These are phyloP conservation scores for Zaprionus obscuricornis DNA, from an alignment of 2,888 invertebrate species.

Conservation along the genomic window DNA sequence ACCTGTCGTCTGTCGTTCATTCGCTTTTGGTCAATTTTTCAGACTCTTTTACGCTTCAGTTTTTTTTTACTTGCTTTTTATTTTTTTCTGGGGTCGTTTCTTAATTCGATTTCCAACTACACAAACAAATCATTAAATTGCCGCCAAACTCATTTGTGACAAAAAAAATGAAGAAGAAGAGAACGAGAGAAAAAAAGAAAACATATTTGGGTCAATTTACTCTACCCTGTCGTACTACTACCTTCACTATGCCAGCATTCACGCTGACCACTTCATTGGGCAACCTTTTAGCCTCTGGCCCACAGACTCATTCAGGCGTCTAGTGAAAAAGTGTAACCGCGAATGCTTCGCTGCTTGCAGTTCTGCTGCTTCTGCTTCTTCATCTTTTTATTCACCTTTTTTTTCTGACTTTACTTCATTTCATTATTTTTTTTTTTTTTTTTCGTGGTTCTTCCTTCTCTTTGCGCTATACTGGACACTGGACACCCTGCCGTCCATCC, in stretches of 20 bases:
- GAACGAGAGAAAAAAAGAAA: background rate
- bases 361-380: background rate
- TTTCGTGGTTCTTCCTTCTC: background rate
- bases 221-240: conserved; percentile 23
- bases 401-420: background rate
- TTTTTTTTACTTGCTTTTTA: background rate
- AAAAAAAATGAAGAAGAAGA: conserved; percentile 28
- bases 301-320: too few species aligned
- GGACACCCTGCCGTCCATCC: too few species aligned
- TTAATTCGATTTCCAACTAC: conserved; percentile 65
- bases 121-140: conserved; percentile 72
- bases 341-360: conserved; percentile 17
- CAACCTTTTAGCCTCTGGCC: background rate
- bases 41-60: conserved; percentile 18
- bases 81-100: conserved; percentile 25
- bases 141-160: conserved; percentile 60
- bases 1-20: too few species aligned
- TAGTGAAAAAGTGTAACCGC: conserved; percentile 16
- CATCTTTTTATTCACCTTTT: background rate
- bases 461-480: too few species aligned
- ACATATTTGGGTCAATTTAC: too few species aligned
- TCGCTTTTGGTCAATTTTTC: too few species aligned
- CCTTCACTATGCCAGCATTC: background rate
- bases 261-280: conserved; percentile 4
- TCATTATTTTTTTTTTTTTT: background rate